phyloP scores from a whole-genome alignment of 2,797 vertebrate species.

The Falco columbarius region DNA sequence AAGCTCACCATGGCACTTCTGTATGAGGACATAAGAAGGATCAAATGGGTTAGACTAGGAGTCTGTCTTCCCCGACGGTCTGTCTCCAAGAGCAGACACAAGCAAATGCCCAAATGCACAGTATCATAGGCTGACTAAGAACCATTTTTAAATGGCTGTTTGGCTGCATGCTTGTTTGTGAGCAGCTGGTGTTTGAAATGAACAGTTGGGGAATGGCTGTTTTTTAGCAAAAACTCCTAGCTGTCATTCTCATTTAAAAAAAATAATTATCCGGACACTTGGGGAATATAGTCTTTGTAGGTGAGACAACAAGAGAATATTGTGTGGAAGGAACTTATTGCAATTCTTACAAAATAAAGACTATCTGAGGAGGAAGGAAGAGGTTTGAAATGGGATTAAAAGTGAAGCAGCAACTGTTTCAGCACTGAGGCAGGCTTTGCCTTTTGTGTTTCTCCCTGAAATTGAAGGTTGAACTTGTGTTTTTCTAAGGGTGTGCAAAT shows the following conservation, averaged over 20 bases:
- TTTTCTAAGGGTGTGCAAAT: not conserved
- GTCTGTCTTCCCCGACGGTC: not conserved
- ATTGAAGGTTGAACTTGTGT: not conserved
- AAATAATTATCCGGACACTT: not conserved
- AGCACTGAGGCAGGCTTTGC: not conserved
- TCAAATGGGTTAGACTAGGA: not conserved
- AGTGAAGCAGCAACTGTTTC: not conserved
- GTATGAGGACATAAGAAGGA: not conserved
- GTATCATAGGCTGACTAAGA: not conserved
- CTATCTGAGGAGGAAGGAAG: not conserved
- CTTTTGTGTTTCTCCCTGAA: not conserved
- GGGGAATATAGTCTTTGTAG: not conserved
- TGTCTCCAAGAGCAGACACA: not conserved
- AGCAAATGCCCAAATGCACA: not conserved
- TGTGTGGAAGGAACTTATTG: not conserved
- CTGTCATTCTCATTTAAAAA: not conserved
- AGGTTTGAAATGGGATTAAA: not conserved
- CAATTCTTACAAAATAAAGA: not conserved
- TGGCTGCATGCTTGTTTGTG: not conserved
- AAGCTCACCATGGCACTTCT: not conserved
- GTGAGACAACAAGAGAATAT: not conserved
- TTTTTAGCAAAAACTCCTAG: not conserved
- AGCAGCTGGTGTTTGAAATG: slow-evolving; percentile 25
- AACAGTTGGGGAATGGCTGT: not conserved
- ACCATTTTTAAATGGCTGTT: not conserved